Conservation (phyloP, 1,140 invertebrate species). For the Chymomyza costata region DNA sequence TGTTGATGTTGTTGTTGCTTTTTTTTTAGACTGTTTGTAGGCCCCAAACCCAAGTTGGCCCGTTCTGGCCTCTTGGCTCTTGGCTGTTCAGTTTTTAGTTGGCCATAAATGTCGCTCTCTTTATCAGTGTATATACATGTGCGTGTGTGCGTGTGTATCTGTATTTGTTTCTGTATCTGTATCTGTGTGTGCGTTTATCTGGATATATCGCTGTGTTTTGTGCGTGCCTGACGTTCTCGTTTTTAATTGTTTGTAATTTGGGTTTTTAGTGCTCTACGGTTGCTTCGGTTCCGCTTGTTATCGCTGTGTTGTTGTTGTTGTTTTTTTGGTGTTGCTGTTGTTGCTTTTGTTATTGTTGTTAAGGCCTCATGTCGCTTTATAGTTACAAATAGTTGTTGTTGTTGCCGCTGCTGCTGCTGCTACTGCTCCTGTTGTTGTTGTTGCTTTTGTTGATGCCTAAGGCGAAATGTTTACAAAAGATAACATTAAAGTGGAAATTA, state of each 20-base stretch:
- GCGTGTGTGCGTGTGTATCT: conserved; percentile 6
- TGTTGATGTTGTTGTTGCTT: conserved; percentile 7
- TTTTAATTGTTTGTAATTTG: conserved; percentile 67
- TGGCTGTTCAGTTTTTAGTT: conserved; percentile 58
- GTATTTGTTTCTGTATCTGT: conserved; percentile 17
- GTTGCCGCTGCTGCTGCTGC: conserved; percentile 18
- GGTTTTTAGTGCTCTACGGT: conserved; percentile 56
- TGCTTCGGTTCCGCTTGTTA: conserved; percentile 11
- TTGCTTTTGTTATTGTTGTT: conserved; percentile 46
- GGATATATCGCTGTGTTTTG: conserved; percentile 6
- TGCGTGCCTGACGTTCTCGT: conserved; percentile 41
- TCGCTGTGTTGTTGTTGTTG: conserved; percentile 14
- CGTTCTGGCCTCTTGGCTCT: conserved; percentile 1
- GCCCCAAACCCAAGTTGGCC: background rate
- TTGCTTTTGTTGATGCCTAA: conserved; percentile 17
- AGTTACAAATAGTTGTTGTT: conserved; percentile 53
- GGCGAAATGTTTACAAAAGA: conserved; percentile 43
- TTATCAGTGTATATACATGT: conserved; percentile 2
- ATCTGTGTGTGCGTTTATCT: conserved; percentile 22
- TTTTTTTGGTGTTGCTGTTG: conserved; percentile 12
- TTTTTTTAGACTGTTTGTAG: no score
- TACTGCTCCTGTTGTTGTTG: conserved; percentile 25
- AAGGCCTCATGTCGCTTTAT: conserved; percentile 71
- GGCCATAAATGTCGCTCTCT: conserved; percentile 44
- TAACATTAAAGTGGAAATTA: conserved; percentile 55